Evolutionary conservation across 2,797 vertebrate species (phyloP).

Genomic region (Huso huso): DNA sequence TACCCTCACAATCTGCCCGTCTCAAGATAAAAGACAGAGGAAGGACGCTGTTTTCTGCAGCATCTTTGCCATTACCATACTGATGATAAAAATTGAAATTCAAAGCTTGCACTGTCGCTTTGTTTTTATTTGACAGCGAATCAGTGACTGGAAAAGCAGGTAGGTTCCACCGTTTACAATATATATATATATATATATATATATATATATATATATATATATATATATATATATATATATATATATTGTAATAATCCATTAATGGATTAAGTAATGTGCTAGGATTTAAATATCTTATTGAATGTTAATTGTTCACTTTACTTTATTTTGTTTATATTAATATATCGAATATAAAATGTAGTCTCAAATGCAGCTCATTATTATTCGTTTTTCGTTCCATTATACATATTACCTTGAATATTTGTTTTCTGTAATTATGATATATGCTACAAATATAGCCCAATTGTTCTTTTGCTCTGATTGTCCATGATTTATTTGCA

Average conservation of each 20-base stretch:
- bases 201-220: background rate
- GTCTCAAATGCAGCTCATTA: too few relatives aligned
- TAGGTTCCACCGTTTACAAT: constrained; percentile 21
- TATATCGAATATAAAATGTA: too few relatives aligned
- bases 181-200: background rate
- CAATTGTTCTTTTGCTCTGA: too few relatives aligned
- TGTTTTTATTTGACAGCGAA: constrained; percentile 19
- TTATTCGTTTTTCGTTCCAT: too few relatives aligned
- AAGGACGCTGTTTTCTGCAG: background rate
- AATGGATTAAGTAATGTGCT: too few relatives aligned
- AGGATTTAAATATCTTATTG: too few relatives aligned
- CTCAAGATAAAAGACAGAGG: constrained; percentile 2
- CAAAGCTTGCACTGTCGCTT: constrained; percentile 17
- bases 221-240: background rate
- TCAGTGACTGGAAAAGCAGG: constrained; percentile 36
- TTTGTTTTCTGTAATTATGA: too few relatives aligned
- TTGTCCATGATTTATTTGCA: too few relatives aligned
- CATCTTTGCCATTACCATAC: background rate
- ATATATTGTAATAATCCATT: background rate
- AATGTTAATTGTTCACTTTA: too few relatives aligned
- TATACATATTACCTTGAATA: too few relatives aligned
- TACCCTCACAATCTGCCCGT: background rate
- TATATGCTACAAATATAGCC: too few relatives aligned
- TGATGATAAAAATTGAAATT: constrained; percentile 16
- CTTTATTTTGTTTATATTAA: too few relatives aligned